Evolutionary conservation across 1,140 invertebrate species (phyloP).

Genomic region (Atta cephalotes): DNA sequence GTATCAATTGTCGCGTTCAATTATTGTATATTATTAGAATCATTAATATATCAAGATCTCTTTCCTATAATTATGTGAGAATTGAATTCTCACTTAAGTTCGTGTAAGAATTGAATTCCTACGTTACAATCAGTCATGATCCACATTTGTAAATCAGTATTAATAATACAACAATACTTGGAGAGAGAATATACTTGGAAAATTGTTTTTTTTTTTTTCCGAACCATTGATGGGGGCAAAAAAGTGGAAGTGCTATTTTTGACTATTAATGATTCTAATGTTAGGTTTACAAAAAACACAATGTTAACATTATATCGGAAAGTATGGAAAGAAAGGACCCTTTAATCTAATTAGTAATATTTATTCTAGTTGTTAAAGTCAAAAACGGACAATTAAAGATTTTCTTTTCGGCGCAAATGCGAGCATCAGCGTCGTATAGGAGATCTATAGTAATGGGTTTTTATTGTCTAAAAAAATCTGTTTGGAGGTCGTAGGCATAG

Average conservation of each 20-base stretch:
- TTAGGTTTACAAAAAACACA: constrained; percentile 66
- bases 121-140: constrained; percentile 7
- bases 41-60: constrained; percentile 70
- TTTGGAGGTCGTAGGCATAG: constrained; percentile 24
- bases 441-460: constrained; percentile 20
- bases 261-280: constrained; percentile 76
- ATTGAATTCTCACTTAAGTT: background rate
- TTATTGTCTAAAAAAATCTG: constrained; percentile 55
- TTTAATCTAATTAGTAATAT: constrained; percentile 74
- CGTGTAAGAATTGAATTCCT: background rate
- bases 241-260: constrained; percentile 6
- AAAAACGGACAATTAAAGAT: constrained; percentile 57
- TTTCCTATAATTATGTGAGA: constrained; percentile 2
- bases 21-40: constrained; percentile 71
- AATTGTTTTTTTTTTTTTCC: constrained; percentile 15
- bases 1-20: constrained; percentile 63
- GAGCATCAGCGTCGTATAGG: background rate
- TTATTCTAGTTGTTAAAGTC: constrained; percentile 74
- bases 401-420: constrained; percentile 51
- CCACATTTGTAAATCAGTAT: constrained; percentile 63
- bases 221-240: constrained; percentile 8
- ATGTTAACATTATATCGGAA: constrained; percentile 74
- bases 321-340: constrained; percentile 74
- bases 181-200: constrained; percentile 17
- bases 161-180: constrained; percentile 45